Conservation (phyloP, 1,140 invertebrate species). For the Halictus rubicundus region DNA sequence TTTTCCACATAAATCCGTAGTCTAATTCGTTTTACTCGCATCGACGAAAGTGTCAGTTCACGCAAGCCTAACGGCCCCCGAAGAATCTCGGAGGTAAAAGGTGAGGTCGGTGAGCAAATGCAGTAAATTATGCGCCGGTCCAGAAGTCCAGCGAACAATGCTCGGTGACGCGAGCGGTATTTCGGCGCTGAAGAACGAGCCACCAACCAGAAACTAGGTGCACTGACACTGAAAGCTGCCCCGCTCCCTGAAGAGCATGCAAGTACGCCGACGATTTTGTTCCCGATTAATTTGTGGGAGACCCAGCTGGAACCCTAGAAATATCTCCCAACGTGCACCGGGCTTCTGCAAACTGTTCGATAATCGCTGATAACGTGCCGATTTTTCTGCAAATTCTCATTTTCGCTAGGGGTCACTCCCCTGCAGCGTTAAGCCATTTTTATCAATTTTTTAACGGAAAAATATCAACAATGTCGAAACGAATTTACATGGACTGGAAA, state of each 20-base stretch:
- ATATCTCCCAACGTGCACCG: too few species aligned
- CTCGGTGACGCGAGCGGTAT: conserved; percentile 58
- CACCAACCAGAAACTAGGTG: conserved; percentile 36
- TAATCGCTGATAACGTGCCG: too few species aligned
- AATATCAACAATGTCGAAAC: too few species aligned
- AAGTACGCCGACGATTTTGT: conserved; percentile 55
- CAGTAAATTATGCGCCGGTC: conserved; percentile 54
- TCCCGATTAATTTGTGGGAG: conserved; percentile 52
- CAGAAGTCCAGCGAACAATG: conserved; percentile 61
- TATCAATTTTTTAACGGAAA: too few species aligned
- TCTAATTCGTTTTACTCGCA: too few species aligned
- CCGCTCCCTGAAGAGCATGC: conserved; percentile 14
- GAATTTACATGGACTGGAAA: too few species aligned
- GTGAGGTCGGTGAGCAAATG: conserved; percentile 47
- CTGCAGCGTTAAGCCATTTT: too few species aligned
- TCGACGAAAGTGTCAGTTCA: neutral
- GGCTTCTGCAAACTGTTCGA: too few species aligned
- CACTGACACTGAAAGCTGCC: conserved; percentile 42
- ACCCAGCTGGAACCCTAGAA: neutral
- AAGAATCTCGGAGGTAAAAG: conserved; percentile 6
- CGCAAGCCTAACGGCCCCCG: neutral
- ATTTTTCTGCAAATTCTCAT: too few species aligned
- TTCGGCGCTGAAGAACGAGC: conserved; percentile 57
- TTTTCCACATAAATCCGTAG: too few species aligned
- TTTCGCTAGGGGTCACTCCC: too few species aligned